phyloP scores from a whole-genome alignment of 2,113 vertebrate species.

The Podiceps cristatus region DNA sequence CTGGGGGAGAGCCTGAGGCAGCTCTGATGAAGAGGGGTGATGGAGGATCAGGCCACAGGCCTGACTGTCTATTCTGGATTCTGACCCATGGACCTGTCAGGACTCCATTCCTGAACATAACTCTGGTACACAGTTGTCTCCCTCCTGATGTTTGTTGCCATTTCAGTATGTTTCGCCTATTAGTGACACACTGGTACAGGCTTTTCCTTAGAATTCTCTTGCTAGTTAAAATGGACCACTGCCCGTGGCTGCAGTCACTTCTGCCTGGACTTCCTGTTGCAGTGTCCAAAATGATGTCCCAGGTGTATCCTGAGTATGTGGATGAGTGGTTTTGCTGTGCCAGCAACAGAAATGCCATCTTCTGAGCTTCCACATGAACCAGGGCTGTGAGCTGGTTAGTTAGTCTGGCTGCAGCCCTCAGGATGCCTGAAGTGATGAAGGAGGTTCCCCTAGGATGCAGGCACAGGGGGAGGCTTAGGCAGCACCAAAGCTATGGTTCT shows the following conservation, averaged over 20 bases:
- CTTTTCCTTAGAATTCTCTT: background rate
- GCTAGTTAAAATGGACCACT: background rate
- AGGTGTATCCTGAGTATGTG: background rate
- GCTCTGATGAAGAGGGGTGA: background rate
- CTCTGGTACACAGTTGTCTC: background rate
- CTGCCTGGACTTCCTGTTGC: background rate
- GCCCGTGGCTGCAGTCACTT: background rate
- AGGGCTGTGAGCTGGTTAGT: background rate
- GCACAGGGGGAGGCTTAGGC: background rate
- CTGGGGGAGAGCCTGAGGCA: background rate
- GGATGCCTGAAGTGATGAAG: background rate
- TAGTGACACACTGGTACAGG: background rate
- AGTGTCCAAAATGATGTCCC: background rate
- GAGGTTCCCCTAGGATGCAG: background rate
- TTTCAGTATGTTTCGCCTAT: background rate
- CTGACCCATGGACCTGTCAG: background rate
- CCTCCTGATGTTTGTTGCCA: background rate
- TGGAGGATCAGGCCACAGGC: background rate
- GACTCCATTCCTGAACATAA: background rate
- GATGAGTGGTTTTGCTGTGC: background rate
- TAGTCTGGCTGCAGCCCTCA: background rate
- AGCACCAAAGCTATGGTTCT: background rate
- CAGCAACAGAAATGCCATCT: background rate
- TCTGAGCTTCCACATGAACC: background rate
- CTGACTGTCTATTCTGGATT: background rate